phyloP scores from a whole-genome alignment of 1,140 invertebrate genomes.

The Tetragnatha versicolor region DNA sequence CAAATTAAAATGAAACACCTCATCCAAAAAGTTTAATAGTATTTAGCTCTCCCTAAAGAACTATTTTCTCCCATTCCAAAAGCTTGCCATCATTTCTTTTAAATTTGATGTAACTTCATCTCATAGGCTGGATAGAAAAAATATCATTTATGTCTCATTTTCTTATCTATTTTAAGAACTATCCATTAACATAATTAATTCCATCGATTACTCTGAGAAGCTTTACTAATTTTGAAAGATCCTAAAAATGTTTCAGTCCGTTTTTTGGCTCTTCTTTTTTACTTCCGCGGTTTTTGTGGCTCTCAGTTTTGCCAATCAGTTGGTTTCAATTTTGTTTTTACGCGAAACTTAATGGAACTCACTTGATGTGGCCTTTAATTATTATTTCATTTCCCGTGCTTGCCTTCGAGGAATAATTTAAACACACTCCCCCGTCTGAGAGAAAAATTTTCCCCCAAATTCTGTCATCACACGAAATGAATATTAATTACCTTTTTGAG shows the following conservation, averaged over 20 bases:
- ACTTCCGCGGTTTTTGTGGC: background rate
- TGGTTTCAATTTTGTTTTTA: slow-evolving; percentile 41
- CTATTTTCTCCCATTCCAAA: background rate
- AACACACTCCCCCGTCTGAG: slow-evolving; percentile 14
- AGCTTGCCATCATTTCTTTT: background rate
- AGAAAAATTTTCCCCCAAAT: background rate
- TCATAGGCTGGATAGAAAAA: background rate
- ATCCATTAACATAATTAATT: slow-evolving; percentile 42
- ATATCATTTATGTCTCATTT: slow-evolving; percentile 15
- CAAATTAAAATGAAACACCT: too few relatives aligned
- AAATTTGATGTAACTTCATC: slow-evolving; percentile 15
- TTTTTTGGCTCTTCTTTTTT: background rate
- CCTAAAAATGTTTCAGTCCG: slow-evolving; percentile 23
- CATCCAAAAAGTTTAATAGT: background rate
- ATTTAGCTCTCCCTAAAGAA: background rate
- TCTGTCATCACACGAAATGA: slow-evolving; percentile 3
- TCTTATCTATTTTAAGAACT: slow-evolving; percentile 11
- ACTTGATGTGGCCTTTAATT: slow-evolving; percentile 19
- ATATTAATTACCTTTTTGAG: slow-evolving; percentile 25
- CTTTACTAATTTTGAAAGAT: slow-evolving; percentile 38
- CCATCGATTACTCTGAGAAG: slow-evolving; percentile 28
- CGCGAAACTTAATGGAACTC: slow-evolving; percentile 22
- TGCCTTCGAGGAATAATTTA: slow-evolving; percentile 19
- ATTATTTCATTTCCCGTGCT: background rate
- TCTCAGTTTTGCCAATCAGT: background rate